Percentiles rank a stretch among this genome's conserved stretches.
Conservation (phyloP, 2,888 invertebrate species). For the Flexamia atlantica region DNA sequence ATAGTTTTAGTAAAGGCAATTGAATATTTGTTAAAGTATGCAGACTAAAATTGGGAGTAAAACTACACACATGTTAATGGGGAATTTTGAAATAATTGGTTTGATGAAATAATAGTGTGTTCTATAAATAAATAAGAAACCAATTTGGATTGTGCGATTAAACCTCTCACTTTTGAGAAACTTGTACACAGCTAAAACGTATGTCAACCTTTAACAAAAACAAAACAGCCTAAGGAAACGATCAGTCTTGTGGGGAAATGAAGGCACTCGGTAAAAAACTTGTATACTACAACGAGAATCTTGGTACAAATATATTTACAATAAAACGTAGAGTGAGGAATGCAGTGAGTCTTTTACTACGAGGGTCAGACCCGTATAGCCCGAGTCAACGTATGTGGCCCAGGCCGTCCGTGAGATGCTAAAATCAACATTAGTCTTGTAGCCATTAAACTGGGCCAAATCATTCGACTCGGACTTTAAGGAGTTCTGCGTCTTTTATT, state of each 20-base stretch:
- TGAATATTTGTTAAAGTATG: neutral
- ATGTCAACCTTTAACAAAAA: too few relatives aligned
- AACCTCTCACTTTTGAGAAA: too few relatives aligned
- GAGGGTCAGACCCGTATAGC: neutral
- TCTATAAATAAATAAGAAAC: too few relatives aligned
- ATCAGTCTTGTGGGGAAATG: conserved; percentile 28
- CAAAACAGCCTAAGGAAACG: conserved; percentile 34
- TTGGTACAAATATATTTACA: conserved; percentile 30
- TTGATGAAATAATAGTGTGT: too few relatives aligned
- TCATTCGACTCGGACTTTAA: too few relatives aligned
- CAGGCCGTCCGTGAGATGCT: too few relatives aligned
- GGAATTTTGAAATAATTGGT: neutral
- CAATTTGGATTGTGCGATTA: too few relatives aligned
- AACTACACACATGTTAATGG: neutral
- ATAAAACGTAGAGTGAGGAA: conserved; percentile 31
- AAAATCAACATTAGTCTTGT: too few relatives aligned
- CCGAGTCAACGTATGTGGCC: too few relatives aligned
- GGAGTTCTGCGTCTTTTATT: conserved; percentile 35
- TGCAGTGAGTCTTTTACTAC: conserved; percentile 44
- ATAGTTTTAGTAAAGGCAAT: too few relatives aligned
- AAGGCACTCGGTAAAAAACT: conserved; percentile 28
- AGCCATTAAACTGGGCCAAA: too few relatives aligned
- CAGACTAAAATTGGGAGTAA: neutral
- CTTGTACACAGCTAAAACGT: too few relatives aligned
- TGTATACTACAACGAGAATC: conserved; percentile 27